Conservation (phyloP, 2,113 vertebrate genomes). For the Coptodon bakossiorum region DNA sequence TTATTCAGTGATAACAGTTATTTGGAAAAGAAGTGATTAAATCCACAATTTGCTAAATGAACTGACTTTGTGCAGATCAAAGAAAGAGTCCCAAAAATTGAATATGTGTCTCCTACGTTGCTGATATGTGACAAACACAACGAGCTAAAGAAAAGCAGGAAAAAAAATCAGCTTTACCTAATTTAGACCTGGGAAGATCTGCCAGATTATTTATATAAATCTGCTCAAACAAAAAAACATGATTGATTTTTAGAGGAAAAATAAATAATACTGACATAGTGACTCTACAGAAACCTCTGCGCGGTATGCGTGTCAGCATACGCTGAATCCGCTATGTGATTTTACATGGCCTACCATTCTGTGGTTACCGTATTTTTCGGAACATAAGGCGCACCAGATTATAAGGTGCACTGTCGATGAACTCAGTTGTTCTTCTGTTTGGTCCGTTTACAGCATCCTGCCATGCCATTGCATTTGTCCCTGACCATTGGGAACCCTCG, state of each 20-base stretch:
- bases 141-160: neutral
- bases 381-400: neutral
- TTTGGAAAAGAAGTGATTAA: neutral
- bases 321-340: neutral
- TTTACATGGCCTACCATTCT: neutral
- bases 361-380: neutral
- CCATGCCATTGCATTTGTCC: neutral
- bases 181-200: neutral
- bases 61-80: neutral
- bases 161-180: neutral
- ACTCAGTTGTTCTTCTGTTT: neutral
- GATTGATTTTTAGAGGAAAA: neutral
- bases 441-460: neutral
- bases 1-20: neutral
- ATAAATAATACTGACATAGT: neutral
- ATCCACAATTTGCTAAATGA: neutral
- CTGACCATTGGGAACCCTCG: neutral
- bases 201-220: neutral
- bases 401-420: neutral
- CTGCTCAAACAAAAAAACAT: neutral
- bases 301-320: neutral
- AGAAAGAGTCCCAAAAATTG: too few species aligned
- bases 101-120: neutral
- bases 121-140: neutral
- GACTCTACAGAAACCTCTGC: neutral